phyloP scores from a whole-genome alignment of 2,888 invertebrate genomes.

The Operophtera brumata region DNA sequence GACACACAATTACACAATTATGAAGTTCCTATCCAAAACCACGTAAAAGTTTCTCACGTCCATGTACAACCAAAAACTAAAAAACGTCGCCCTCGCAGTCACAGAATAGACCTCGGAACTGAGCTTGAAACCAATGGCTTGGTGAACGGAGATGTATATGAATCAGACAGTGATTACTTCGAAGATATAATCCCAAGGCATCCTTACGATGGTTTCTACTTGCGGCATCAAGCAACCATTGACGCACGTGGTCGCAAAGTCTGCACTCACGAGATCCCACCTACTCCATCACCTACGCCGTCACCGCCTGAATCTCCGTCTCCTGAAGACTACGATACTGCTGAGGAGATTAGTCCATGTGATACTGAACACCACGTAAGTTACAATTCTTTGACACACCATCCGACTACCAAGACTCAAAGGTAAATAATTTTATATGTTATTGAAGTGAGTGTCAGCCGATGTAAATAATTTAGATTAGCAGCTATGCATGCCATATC shows the following conservation, averaged over 20 bases:
- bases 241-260: slow-evolving; percentile 67
- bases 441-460: slow-evolving; percentile 30
- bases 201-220: slow-evolving; percentile 74
- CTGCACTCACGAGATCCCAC: slow-evolving; percentile 70
- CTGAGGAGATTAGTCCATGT: slow-evolving; percentile 43
- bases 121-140: slow-evolving; percentile 26
- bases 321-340: slow-evolving; percentile 41
- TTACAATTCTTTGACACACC: slow-evolving; percentile 30
- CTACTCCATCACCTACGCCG: slow-evolving; percentile 53
- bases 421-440: slow-evolving; percentile 18
- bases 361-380: slow-evolving; percentile 62
- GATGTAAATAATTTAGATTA: slow-evolving; percentile 37
- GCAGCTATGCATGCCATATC: slow-evolving; percentile 52
- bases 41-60: slow-evolving; percentile 48
- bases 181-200: slow-evolving; percentile 70
- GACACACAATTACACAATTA: slow-evolving; percentile 24
- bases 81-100: slow-evolving; percentile 35
- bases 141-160: slow-evolving; percentile 56
- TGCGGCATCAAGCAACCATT: slow-evolving; percentile 65
- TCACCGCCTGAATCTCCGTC: slow-evolving; percentile 51
- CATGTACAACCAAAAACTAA: slow-evolving; percentile 45
- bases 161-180: slow-evolving; percentile 52
- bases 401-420: slow-evolving; percentile 6
- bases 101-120: slow-evolving; percentile 36
- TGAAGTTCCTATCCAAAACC: slow-evolving; percentile 28